Base-by-base conservation (phyloP, 2,113 vertebrate species). In the Apodemus speciosus region DNA sequence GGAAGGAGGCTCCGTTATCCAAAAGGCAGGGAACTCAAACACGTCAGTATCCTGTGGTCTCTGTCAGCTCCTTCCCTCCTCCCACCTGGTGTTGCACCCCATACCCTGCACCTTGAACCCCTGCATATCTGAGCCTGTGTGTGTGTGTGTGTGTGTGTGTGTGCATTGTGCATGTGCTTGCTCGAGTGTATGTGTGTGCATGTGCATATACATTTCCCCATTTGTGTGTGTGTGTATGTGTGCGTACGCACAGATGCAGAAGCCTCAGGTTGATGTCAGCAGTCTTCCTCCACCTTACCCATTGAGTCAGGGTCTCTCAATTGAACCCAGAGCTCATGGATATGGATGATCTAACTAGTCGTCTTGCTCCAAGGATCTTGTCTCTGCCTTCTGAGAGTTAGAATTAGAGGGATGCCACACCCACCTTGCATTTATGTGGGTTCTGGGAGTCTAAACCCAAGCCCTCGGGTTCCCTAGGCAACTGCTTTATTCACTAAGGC, bases 31-130 rank as follows among this genome's bases (percentile, higher is more conserved):
- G 16, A 21, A n/a, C n/a, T 53, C 62, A 73, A 3, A 9, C 43
- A 0, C 35, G 18, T 73, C 27, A 25, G 2, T 10, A 0, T 30
- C 30, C 2, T 3, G 14, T 10, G 20, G 15, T n/a, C 6, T 2
- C 49, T 23, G 66, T 9, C 9, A 18, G 0, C 10, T 35, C 25
- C 46, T 85, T 43, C 16, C 16, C n/a, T 27, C 46, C 80, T 32
- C 13, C 9, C 27, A 21, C 30, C 8, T 2, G 40, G 9, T 56
- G 51, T 60, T 18, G 46, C 32, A 7, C 32, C 76, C 80, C 2
- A 60, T 23, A 20, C 18, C 72, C 32, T n/a, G 25, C n/a, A 32
- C 23, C 25, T 40, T 21, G 30, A 11, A 2, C 49, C 49, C 76
- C 64, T 30, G 27, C 62, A 64, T 30, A 64, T 10, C 27, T 13